Percentiles rank a stretch among this genome's conserved stretches.
Evolutionary conservation across 2,113 vertebrate species (phyloP).

Genomic region (Piliocolobus tephrosceles): DNA sequence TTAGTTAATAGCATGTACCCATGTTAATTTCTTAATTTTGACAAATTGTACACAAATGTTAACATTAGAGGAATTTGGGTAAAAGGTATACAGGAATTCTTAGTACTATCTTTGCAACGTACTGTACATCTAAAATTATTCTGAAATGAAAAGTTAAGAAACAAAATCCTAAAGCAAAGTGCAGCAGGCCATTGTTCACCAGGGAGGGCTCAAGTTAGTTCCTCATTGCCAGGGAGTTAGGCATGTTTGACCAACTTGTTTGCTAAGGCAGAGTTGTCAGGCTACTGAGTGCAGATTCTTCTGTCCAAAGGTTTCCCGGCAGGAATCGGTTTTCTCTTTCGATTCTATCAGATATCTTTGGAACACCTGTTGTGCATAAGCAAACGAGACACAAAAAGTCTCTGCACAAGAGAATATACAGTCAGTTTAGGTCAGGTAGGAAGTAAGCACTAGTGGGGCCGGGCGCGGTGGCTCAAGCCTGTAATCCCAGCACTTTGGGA

Average conservation of each 20-base stretch:
- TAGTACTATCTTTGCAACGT: neutral
- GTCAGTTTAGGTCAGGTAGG: neutral
- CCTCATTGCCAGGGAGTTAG: slow-evolving; percentile 32
- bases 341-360: neutral
- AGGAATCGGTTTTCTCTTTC: neutral
- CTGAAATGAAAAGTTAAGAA: neutral
- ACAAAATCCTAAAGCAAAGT: neutral
- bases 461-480: no score
- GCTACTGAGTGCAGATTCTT: neutral
- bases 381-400: neutral
- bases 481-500: no score
- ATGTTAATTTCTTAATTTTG: neutral
- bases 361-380: neutral
- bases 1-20: neutral
- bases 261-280: slow-evolving; percentile 38
- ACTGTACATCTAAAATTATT: neutral
- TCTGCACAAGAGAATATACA: no score
- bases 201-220: neutral
- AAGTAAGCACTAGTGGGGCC: neutral
- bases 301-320: neutral
- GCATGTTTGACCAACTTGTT: slow-evolving; percentile 54
- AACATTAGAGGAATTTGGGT: neutral
- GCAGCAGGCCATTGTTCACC: neutral
- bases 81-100: neutral
- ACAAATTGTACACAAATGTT: neutral